Evolutionary conservation across 2,113 vertebrate species (phyloP).

Genomic region (Vidua chalybeata): DNA sequence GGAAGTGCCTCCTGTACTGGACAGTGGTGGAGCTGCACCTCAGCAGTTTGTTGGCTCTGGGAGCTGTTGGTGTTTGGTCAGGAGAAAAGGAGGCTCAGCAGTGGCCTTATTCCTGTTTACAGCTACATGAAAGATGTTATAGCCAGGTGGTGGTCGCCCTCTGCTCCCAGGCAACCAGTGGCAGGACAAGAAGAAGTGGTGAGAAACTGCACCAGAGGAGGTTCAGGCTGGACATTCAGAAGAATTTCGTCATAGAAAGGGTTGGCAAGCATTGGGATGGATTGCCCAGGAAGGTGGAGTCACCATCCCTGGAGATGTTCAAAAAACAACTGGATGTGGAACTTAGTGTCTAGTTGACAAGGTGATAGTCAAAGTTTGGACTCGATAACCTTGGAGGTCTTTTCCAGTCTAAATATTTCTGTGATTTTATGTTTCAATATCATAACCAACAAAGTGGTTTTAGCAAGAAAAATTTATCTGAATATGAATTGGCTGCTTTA

Average conservation of each 20-base stretch:
- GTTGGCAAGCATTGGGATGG: no score
- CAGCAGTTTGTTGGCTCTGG: background rate
- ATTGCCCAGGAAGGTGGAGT: background rate
- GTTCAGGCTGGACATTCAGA: background rate
- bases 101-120: background rate
- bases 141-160: fast-evolving
- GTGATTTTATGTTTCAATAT: background rate
- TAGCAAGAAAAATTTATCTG: background rate
- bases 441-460: background rate
- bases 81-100: background rate
- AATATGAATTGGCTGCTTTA: background rate
- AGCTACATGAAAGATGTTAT: background rate
- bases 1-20: background rate
- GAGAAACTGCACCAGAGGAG: background rate
- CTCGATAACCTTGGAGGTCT: no score
- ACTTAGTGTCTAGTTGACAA: background rate
- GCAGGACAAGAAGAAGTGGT: background rate
- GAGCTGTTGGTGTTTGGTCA: background rate
- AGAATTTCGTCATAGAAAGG: background rate
- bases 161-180: background rate
- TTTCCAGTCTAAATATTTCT: background rate
- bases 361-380: background rate
- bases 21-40: background rate
- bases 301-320: background rate
- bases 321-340: background rate